Conservation (phyloP, 2,113 vertebrate species). For the Oenanthe oenanthe region DNA sequence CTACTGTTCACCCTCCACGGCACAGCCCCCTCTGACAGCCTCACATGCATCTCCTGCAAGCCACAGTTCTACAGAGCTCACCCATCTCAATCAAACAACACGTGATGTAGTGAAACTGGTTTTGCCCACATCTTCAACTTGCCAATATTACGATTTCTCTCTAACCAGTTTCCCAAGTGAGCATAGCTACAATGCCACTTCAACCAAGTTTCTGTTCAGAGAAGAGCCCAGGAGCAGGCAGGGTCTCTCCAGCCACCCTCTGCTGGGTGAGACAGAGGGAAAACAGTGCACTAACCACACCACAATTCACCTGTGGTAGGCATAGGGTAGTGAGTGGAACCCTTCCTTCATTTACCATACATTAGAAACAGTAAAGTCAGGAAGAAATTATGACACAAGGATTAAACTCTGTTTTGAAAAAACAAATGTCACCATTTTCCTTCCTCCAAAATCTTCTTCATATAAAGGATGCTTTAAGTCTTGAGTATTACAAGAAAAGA, state of each 20-base stretch:
- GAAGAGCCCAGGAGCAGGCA: background rate
- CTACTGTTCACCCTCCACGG: background rate
- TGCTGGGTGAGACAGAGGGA: background rate
- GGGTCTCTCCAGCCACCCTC: background rate
- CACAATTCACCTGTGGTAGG: background rate
- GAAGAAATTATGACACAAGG: background rate
- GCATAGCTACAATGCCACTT: background rate
- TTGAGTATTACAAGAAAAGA: background rate
- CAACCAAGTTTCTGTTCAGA: background rate
- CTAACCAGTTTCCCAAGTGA: background rate
- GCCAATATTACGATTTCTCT: fast-evolving
- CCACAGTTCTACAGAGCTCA: background rate
- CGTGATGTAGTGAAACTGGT: fast-evolving
- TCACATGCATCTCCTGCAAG: background rate
- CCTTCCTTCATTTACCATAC: background rate
- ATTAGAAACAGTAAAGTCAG: background rate
- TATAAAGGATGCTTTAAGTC: background rate
- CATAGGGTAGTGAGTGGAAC: background rate
- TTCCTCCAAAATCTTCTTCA: background rate
- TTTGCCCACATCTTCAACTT: background rate
- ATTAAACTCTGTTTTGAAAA: background rate
- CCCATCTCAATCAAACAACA: background rate
- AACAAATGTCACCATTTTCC: background rate
- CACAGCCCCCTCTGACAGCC: background rate
- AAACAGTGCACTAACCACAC: background rate